A percentile compares a stretch with the other conserved stretches of the same genome.
Evolutionary conservation across 2,113 vertebrate genomes (phyloP).

Genomic region (Zosterops pallidus): DNA sequence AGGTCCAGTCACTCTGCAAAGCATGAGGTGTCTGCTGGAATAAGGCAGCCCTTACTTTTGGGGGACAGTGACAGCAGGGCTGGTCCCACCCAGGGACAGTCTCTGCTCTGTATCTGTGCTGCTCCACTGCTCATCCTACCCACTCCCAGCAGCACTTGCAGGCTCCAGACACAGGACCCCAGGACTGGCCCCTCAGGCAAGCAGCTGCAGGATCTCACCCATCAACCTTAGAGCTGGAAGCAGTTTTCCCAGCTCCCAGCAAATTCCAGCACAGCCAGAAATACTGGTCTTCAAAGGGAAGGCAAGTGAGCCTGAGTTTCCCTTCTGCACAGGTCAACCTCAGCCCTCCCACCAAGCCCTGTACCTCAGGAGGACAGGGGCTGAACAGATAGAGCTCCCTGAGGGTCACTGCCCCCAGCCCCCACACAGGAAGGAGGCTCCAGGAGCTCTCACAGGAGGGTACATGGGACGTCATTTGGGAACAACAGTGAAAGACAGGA

Average conservation of each 20-base stretch:
- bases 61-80: not conserved
- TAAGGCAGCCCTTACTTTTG: not conserved
- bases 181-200: not conserved
- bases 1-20: not conserved
- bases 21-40: not conserved
- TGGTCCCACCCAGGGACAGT: not conserved
- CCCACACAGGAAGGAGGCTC: not conserved
- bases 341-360: not conserved
- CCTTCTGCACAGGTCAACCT: not conserved
- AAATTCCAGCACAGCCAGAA: not conserved
- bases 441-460: not conserved
- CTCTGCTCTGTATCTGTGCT: not conserved
- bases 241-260: not conserved
- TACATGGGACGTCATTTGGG: not conserved
- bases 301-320: not conserved
- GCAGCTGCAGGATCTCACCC: not conserved
- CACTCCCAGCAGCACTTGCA: not conserved
- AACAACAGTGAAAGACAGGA: not conserved
- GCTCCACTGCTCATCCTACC: not conserved
- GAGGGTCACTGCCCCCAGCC: not conserved
- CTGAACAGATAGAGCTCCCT: not conserved
- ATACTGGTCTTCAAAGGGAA: not conserved
- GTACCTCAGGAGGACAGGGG: fast-evolving
- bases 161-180: not conserved
- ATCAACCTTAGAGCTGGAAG: not conserved